Base-by-base conservation (phyloP, 2,888 invertebrate species). In the Chrysina gloriosa region DNA sequence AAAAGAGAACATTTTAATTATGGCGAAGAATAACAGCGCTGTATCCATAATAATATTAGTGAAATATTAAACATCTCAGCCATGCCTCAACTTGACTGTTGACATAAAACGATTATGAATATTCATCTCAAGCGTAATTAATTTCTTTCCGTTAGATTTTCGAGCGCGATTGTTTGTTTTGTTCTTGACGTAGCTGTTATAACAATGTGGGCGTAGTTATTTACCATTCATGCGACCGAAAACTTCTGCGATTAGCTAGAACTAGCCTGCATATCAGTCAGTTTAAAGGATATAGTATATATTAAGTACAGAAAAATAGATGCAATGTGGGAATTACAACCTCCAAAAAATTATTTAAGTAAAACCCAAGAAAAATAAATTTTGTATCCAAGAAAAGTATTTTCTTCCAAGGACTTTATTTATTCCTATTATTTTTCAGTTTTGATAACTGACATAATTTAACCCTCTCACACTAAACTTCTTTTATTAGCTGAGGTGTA, bases 101-200 rank as follows among this genome's bases (percentile, higher is more conserved):
- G 65, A 65, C 65, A 65, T 54, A 54, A 45, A 54, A 29, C 45
- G 34, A 56, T 65, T 66, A 72, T 72, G 72, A 72, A 72, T 72
- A 72, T 72, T 72, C 72, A 71, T 70, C 66, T 64, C 31, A 27
- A 56, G 63, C 42, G 68, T 70, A 71, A 72, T 72, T 72, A 71
- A 72, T 72, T 71, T 71, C 71, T 72, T 58, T 72, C 68, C 70
- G 70, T 70, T 68, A 68, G 63, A 63, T 68, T 56, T 58, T 65
- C 42, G 31, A 45, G 56, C 45, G 56, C 42, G 29, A 65, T 56
- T 54, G 65, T 65, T 65, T 56, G 47, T 56, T 65, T 16, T 65
- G 45, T 29, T 56, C 25, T 56, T 45, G 56, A 54, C 52, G 65
- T 47, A 19, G 27, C 56, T 42, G 52, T 31, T 50, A 56, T 45